These are phyloP conservation scores for Lapara coniferarum DNA, from an alignment of 2,888 invertebrate genomes.

Conservation along the genomic window DNA sequence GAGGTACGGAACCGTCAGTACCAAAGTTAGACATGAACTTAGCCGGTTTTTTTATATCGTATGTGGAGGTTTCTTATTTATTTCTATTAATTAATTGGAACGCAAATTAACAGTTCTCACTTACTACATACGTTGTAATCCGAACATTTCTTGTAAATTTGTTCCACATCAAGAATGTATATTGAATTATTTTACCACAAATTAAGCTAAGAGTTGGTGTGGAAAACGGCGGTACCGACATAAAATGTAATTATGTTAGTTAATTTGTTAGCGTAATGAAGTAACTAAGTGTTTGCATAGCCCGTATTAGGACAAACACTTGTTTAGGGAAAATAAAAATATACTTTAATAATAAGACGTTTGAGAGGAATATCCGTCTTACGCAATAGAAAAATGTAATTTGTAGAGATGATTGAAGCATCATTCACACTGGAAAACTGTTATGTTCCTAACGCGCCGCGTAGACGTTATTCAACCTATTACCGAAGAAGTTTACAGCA, in stretches of 20 bases:
- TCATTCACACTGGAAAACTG: too few relatives aligned
- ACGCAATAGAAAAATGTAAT: too few relatives aligned
- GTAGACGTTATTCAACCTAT: too few relatives aligned
- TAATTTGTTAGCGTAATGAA: conserved; percentile 52
- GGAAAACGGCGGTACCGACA: conserved; percentile 38
- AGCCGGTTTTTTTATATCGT: too few relatives aligned
- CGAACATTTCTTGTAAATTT: background rate
- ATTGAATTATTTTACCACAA: conserved; percentile 25
- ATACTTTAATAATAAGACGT: conserved; percentile 5
- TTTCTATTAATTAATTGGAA: too few relatives aligned
- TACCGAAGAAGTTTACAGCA: too few relatives aligned
- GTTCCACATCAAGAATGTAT: conserved; percentile 10
- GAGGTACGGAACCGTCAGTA: too few relatives aligned
- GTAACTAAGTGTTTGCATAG: conserved; percentile 45
- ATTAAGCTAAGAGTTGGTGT: conserved; percentile 31
- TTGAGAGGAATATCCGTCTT: background rate
- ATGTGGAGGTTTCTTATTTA: too few relatives aligned
- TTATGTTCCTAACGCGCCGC: background rate
- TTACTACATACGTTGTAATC: background rate
- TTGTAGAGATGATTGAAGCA: too few relatives aligned
- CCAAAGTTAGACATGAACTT: too few relatives aligned
- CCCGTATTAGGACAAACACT: conserved; percentile 38
- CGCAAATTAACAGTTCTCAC: too few relatives aligned
- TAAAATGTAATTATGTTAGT: conserved; percentile 47
- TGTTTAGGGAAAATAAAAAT: conserved; percentile 25